Evolutionary conservation across 2,888 invertebrate genomes (phyloP), one percentile per base, ranked within the genome.

Genomic region (Atrina japonica): DNA sequence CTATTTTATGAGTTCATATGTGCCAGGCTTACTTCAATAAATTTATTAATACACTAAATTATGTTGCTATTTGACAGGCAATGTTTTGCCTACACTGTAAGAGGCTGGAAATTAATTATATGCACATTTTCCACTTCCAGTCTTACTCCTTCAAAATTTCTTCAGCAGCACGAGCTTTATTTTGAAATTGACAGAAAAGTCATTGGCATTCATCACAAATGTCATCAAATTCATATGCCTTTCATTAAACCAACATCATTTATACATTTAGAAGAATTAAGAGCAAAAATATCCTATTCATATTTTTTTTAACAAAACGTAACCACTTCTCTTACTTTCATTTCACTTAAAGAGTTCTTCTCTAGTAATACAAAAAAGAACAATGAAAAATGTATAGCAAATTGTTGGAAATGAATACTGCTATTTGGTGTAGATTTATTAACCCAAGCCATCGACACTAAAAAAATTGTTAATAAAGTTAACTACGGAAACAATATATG

Each of bases 221-320:
- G 79, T 77, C 79, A 75, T 56, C 64, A 25, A 30, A 41, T 61
- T 58, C 71, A 73, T 74, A 64, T 72, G 79, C 66, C 52, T 60
- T 77, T 77, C 70, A 74, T 80, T 77, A 76, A 73, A 65, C 53
- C 61, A 35, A 55, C 78, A 78, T 78, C 59, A 65, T 27, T 58
- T 49, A 21, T 49, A 47, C 63, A 64, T 69, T 69, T 64, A 30
- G 35, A 29, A 27, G 58, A 64, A 64, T 69, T 64, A 69, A 58
- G 56, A 63, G 41, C 56, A 45, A 69, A 40, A 47, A 64, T 69
- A 7, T 35, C 35, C 35, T 35, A 35, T 35, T 35, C 11, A 11
- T 5, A 35, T 35, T 35, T 35, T 35, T 35, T 35, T 35, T 35
- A 7, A 7, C 35, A 35, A 35, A 35, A 35, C 5, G 35, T 11